phyloP scores from a whole-genome alignment of 2,888 invertebrate genomes.

The Ischnus inquisitorius region DNA sequence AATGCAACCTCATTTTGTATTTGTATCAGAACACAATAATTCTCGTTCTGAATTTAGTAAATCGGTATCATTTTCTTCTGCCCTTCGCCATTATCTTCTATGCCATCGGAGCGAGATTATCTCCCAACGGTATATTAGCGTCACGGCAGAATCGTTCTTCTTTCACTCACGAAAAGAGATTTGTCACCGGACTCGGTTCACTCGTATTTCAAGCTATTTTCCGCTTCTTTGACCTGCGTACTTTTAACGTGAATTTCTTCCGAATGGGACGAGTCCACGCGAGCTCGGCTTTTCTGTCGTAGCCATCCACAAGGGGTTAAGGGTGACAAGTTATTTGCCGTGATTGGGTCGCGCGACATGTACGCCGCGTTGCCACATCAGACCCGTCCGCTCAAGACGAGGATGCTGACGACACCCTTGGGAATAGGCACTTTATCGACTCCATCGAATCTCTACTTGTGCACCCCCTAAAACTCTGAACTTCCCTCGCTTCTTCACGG shows the following conservation, averaged over 20 bases:
- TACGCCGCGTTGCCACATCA: not conserved
- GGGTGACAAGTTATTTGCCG: slow-evolving; percentile 64
- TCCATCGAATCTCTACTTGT: slow-evolving; percentile 14
- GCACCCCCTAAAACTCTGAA: slow-evolving; percentile 12
- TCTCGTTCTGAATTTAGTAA: not conserved
- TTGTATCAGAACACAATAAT: not conserved
- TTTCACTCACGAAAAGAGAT: slow-evolving; percentile 11
- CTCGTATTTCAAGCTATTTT: slow-evolving; percentile 22
- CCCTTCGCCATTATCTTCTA: not conserved
- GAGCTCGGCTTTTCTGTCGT: not conserved
- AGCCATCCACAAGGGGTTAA: slow-evolving; percentile 42
- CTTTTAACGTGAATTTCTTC: slow-evolving; percentile 15
- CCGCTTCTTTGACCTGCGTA: slow-evolving; percentile 25
- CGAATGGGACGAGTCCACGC: slow-evolving; percentile 26
- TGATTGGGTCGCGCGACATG: slow-evolving; percentile 41
- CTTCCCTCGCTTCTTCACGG: not conserved
- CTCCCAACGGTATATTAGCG: slow-evolving; percentile 34
- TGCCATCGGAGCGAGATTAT: not conserved
- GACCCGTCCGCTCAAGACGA: not conserved
- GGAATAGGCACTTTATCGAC: slow-evolving; percentile 24
- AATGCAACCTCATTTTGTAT: not conserved
- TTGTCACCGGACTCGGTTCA: slow-evolving; percentile 11
- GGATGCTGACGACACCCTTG: slow-evolving; percentile 34
- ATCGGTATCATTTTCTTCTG: not conserved
- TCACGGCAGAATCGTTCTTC: slow-evolving; percentile 1